These are phyloP conservation scores for Pelobates fuscus DNA, from an alignment of 2,113 vertebrate species.

Conservation along the genomic window DNA sequence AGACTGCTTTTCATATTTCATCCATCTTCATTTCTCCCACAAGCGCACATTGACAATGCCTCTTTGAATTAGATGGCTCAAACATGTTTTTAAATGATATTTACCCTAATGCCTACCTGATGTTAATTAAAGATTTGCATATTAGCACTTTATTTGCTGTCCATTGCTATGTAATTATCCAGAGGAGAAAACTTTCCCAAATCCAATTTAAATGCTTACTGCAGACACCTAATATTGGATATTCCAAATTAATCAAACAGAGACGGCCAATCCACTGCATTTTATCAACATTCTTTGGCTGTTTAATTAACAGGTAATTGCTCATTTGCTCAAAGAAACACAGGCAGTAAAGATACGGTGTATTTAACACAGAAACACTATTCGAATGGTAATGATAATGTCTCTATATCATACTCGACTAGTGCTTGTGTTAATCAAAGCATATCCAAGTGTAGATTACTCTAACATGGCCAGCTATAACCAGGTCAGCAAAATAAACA, in stretches of 20 bases:
- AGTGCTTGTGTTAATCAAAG: too few relatives aligned
- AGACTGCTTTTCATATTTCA: conserved; percentile 27
- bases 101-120: conserved; percentile 50
- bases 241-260: conserved; percentile 51
- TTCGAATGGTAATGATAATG: too few relatives aligned
- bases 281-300: conserved; percentile 45
- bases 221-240: conserved; percentile 44
- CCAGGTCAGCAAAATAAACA: too few relatives aligned
- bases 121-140: conserved; percentile 52
- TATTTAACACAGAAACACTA: not conserved
- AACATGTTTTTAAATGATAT: conserved; percentile 48
- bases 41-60: conserved; percentile 39
- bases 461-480: too few relatives aligned
- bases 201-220: conserved; percentile 51
- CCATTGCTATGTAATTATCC: conserved; percentile 48
- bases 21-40: conserved; percentile 38
- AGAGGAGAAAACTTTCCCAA: conserved; percentile 47
- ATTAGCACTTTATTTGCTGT: conserved; percentile 50
- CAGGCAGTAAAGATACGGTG: not conserved
- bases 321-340: conserved; percentile 39
- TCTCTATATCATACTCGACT: too few relatives aligned
- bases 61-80: conserved; percentile 38
- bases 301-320: conserved; percentile 48
- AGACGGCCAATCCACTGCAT: conserved; percentile 36
- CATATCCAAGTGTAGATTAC: too few relatives aligned